A percentile compares a stretch with the other conserved stretches of the same genome.
phyloP scores from a whole-genome alignment of 2,113 vertebrate genomes.

The Odontesthes bonariensis region DNA sequence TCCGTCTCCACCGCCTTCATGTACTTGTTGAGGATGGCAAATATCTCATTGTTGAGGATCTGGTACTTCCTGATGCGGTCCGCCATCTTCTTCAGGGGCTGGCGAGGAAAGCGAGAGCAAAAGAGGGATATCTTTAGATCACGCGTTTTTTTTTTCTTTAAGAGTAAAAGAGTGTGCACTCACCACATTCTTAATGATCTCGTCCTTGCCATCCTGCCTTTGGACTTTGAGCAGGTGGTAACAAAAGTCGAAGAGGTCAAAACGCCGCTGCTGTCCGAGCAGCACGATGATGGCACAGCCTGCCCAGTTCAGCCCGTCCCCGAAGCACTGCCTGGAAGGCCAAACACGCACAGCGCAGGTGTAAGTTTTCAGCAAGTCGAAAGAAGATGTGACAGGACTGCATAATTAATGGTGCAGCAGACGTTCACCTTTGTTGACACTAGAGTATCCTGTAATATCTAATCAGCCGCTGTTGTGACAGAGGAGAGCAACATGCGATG shows the following conservation, averaged over 20 bases:
- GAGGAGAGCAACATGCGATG: neutral
- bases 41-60: constrained; percentile 99
- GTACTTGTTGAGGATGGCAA: constrained; percentile 99
- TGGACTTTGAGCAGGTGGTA: constrained; percentile 98
- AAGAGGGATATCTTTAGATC: constrained; percentile 5
- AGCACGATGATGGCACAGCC: constrained; percentile 98
- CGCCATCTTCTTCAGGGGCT: constrained; percentile 99
- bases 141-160: neutral
- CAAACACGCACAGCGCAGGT: neutral
- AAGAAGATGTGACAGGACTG: constrained; percentile 1
- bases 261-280: constrained; percentile 96
- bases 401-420: neutral
- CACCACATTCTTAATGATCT: constrained; percentile 99
- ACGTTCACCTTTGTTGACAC: neutral
- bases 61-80: constrained; percentile 99
- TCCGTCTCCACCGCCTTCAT: constrained; percentile 99
- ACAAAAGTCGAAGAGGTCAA: constrained; percentile 99
- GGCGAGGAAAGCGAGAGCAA: constrained; percentile 25
- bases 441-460: neutral
- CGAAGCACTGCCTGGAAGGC: constrained; percentile 92
- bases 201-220: constrained; percentile 97
- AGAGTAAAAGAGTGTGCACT: constrained; percentile 52
- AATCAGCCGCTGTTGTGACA: constrained; percentile 9
- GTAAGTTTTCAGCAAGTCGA: neutral
- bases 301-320: constrained; percentile 98